Evolutionary conservation across 2,113 vertebrate genomes (phyloP).

Genomic region (Myocastor coypus): DNA sequence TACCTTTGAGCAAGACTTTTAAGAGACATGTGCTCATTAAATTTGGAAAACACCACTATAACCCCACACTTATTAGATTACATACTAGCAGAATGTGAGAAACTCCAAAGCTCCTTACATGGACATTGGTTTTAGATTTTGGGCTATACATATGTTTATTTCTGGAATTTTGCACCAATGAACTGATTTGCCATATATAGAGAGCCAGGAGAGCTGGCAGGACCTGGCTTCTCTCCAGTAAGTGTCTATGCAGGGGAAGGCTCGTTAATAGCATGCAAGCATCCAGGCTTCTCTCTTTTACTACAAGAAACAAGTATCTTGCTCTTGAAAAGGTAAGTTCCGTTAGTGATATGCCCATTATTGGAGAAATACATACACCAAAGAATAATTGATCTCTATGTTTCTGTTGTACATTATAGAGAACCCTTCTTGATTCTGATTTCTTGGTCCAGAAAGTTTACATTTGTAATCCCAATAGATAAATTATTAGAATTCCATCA

Average conservation of each 20-base stretch:
- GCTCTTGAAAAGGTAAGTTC: constrained; percentile 16
- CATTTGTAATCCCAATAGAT: too few species aligned
- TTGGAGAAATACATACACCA: neutral
- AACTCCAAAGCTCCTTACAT: neutral
- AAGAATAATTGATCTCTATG: neutral
- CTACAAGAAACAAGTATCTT: constrained; percentile 16
- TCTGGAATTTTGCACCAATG: neutral
- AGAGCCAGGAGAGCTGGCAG: neutral
- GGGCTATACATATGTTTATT: neutral
- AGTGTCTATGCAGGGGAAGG: constrained; percentile 37
- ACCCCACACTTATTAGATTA: neutral
- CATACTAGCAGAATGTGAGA: neutral
- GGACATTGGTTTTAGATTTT: neutral
- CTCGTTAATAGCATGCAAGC: neutral
- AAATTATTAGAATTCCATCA: too few species aligned
- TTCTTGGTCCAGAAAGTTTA: too few species aligned
- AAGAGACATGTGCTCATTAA: neutral
- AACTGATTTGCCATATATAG: constrained; percentile 40
- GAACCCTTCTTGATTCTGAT: too few species aligned
- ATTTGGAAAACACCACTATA: neutral
- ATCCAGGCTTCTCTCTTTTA: neutral
- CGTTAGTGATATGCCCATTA: neutral
- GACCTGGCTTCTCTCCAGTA: constrained; percentile 34
- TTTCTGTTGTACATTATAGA: neutral
- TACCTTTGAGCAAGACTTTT: neutral